Evolutionary conservation across 1,140 invertebrate species (phyloP), one percentile per base, ranked within the genome.

Genomic region (Leptonema lineaticorne): DNA sequence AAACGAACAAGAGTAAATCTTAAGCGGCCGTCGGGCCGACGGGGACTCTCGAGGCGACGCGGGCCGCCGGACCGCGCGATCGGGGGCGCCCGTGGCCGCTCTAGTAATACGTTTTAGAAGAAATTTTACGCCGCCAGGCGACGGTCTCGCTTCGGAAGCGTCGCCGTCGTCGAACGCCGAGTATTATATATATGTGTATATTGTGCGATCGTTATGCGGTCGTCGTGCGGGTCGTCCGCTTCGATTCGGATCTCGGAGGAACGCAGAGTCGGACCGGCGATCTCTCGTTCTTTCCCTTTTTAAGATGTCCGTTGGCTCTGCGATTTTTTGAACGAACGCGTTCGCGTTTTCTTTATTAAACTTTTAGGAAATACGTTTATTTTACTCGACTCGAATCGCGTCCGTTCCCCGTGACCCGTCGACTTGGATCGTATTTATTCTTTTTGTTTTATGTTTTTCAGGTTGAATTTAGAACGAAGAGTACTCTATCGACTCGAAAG

Each of bases 1-100:
- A 92, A 84, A 92, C 89, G 73, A 88, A 88, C 80, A 89, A 88
- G 81, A 88, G 86, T 81, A 89, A 89, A 82, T 82, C 81, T 78
- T 83, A 83, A 83, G 75, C 76, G 45, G 22, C 33, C 41, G 70
- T 53, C 57, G 59, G 62, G 67, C 70, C 58, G 18, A 9, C n/a
- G n/a, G n/a, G n/a, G n/a, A n/a, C n/a, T n/a, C n/a, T n/a, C n/a
- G n/a, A n/a, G n/a, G n/a, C n/a, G n/a, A 48, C 48, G 48, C 20
- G 48, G 20, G 5, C 20, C 5, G 11, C 56, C 56, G 26, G 6
- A 16, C 16, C 14, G 14, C 14, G 16, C 20, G 22, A 11, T 33
- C n/a, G 18, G 9, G 16, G 53, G 18, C 16, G 14, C 6, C 30
- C 27, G 57, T 16, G 28, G 28, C 27, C 6, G 11, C n/a, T 33